These are phyloP conservation scores for Pyrgus malvae DNA, from an alignment of 2,888 invertebrate genomes.

Conservation along the genomic window DNA sequence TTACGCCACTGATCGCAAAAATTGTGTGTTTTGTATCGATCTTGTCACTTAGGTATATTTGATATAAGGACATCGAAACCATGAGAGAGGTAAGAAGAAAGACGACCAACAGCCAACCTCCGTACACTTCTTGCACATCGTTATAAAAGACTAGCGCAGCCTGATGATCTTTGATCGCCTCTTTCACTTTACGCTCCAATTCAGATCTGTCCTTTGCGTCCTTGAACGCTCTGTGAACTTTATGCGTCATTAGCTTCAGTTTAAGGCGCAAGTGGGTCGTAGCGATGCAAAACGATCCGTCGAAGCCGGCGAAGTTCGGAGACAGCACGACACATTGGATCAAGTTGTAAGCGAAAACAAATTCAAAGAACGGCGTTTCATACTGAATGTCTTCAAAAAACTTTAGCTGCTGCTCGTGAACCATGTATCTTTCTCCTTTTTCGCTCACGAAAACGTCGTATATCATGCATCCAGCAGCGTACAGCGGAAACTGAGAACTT, in stretches of 20 bases:
- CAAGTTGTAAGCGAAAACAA: constrained; percentile 55
- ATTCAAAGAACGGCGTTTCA: constrained; percentile 57
- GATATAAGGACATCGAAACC: constrained; percentile 60
- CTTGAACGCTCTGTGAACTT: constrained; percentile 48
- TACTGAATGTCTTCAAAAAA: constrained; percentile 56
- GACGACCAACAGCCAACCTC: constrained; percentile 56
- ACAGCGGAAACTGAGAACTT: constrained; percentile 53
- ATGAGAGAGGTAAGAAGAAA: constrained; percentile 53
- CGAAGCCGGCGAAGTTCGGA: constrained; percentile 57
- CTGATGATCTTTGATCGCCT: constrained; percentile 56
- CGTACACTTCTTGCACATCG: constrained; percentile 54
- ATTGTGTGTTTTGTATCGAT: constrained; percentile 54
- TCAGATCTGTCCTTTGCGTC: constrained; percentile 41
- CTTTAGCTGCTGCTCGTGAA: constrained; percentile 59
- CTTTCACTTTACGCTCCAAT: constrained; percentile 44
- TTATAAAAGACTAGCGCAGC: constrained; percentile 50
- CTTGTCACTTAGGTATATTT: constrained; percentile 47
- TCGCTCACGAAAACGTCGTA: constrained; percentile 52
- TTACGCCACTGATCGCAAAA: constrained; percentile 49
- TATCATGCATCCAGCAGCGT: constrained; percentile 49
- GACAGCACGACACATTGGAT: constrained; percentile 47
- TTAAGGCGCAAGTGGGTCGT: constrained; percentile 59
- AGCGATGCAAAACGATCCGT: constrained; percentile 63
- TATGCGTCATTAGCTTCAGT: constrained; percentile 52
- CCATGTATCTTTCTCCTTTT: constrained; percentile 49